These are phyloP conservation scores for Orientallactaga sibirica DNA, from an alignment of 2,797 vertebrate species.

Conservation along the genomic window DNA sequence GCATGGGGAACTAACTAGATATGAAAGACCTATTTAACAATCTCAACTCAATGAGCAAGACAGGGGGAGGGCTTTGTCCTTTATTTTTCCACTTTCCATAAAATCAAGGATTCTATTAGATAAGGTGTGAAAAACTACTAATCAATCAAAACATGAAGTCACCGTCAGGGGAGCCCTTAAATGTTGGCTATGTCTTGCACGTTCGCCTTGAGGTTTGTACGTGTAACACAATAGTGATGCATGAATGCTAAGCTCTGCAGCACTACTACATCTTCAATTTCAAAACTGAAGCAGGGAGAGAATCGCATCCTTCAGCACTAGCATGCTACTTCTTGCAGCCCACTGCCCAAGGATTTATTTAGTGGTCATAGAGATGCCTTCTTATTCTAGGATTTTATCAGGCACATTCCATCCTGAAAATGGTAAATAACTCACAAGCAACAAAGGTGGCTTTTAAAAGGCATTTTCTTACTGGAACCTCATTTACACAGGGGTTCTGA, in stretches of 20 bases:
- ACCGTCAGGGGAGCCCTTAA: not conserved
- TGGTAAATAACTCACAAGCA: not conserved
- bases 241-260: not conserved
- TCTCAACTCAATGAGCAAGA: not conserved
- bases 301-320: not conserved
- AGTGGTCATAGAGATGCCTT: not conserved
- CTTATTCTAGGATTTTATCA: slow-evolving; percentile 26
- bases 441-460: not conserved
- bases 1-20: not conserved
- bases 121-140: slow-evolving; percentile 5
- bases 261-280: not conserved
- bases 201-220: not conserved
- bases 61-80: not conserved
- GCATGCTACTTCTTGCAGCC: not conserved
- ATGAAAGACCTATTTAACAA: not conserved
- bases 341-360: not conserved
- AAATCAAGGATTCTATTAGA: slow-evolving; percentile 1
- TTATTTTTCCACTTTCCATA: slow-evolving; percentile 22
- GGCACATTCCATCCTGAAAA: slow-evolving; percentile 23
- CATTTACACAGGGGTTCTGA: not conserved
- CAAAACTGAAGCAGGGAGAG: not conserved
- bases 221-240: not conserved
- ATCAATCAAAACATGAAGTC: not conserved
- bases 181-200: not conserved
- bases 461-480: not conserved